phyloP scores from a whole-genome alignment of 2,888 invertebrate genomes.

The Cremastobaeus sp. region DNA sequence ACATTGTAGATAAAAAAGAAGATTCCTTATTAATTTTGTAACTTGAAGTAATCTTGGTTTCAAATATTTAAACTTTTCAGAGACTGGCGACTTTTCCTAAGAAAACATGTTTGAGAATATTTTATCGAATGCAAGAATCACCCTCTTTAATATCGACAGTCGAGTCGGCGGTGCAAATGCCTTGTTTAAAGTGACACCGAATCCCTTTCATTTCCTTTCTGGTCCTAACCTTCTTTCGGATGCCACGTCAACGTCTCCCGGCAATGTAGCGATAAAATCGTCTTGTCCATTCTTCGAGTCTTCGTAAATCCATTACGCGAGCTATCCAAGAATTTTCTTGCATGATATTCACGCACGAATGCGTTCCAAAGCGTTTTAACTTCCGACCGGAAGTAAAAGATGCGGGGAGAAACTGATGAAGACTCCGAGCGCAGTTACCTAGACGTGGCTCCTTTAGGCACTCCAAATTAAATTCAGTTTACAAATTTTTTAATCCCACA shows the following conservation, averaged over 20 bases:
- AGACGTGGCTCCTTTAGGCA: conserved; percentile 23
- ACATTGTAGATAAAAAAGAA: too few relatives aligned
- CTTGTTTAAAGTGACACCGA: conserved; percentile 56
- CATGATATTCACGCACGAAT: conserved; percentile 46
- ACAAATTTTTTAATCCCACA: conserved; percentile 19
- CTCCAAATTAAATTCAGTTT: conserved; percentile 36
- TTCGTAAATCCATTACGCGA: conserved; percentile 51
- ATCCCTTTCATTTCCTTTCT: conserved; percentile 51
- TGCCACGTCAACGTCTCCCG: conserved; percentile 23
- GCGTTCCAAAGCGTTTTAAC: conserved; percentile 46
- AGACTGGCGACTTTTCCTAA: too few relatives aligned
- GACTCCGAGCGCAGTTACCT: conserved; percentile 35
- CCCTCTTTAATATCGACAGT: conserved; percentile 27
- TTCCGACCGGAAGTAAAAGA: conserved; percentile 52
- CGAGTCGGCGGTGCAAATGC: conserved; percentile 19
- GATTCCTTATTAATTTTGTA: too few relatives aligned
- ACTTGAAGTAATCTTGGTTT: too few relatives aligned
- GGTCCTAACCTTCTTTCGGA: conserved; percentile 24
- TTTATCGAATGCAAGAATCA: not conserved
- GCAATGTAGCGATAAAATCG: conserved; percentile 52
- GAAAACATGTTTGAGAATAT: not conserved
- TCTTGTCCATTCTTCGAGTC: conserved; percentile 50
- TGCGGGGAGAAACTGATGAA: conserved; percentile 28
- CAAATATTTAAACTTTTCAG: too few relatives aligned
- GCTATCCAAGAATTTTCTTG: conserved; percentile 47